These are phyloP conservation scores for Rotaria socialis DNA, from an alignment of 2,888 invertebrate genomes.

Conservation along the genomic window DNA sequence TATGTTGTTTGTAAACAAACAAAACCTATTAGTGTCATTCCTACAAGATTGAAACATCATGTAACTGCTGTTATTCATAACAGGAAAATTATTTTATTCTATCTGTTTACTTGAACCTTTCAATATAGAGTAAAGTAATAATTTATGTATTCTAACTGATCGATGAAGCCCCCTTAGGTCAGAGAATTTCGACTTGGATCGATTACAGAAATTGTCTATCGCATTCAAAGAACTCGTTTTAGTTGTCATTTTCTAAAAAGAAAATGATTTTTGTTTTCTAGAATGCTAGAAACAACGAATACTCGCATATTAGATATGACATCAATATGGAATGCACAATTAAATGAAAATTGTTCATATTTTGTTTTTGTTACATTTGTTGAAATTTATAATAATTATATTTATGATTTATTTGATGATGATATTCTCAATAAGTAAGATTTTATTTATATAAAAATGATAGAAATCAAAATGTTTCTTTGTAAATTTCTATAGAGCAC, in stretches of 20 bases:
- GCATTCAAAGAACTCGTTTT: too few relatives aligned
- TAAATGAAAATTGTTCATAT: slow-evolving; percentile 63
- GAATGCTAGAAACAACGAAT: neutral
- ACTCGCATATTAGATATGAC: neutral
- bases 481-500: neutral
- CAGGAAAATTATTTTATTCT: too few relatives aligned
- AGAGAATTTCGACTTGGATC: too few relatives aligned
- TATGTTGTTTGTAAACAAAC: too few relatives aligned
- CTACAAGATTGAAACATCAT: too few relatives aligned
- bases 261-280: neutral
- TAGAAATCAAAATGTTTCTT: neutral
- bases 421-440: neutral
- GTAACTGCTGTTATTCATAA: too few relatives aligned
- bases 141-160: too few relatives aligned
- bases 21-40: too few relatives aligned
- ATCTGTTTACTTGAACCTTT: too few relatives aligned
- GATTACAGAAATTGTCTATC: too few relatives aligned
- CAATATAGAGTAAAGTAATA: too few relatives aligned
- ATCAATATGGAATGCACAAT: slow-evolving; percentile 22
- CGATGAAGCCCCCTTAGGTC: too few relatives aligned
- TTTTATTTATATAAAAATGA: neutral
- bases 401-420: slow-evolving; percentile 90
- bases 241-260: neutral
- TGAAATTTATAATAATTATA: slow-evolving; percentile 92
- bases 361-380: slow-evolving; percentile 88